These are phyloP conservation scores for Geotrupes spiniger DNA, from an alignment of 2,888 invertebrate genomes.

Conservation along the genomic window DNA sequence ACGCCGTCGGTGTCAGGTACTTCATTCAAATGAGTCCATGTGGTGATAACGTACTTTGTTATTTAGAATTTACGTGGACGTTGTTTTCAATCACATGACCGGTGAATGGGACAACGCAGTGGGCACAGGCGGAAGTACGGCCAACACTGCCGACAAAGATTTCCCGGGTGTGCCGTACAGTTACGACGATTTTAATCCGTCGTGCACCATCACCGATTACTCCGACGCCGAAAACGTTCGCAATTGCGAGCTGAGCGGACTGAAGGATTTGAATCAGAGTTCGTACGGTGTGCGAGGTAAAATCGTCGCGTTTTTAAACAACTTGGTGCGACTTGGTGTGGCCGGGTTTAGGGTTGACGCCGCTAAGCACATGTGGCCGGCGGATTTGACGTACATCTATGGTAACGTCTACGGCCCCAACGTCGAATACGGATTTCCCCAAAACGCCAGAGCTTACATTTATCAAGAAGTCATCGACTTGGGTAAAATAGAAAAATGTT, in stretches of 20 bases:
- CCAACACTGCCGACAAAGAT: slow-evolving; percentile 47
- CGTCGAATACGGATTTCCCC: slow-evolving; percentile 61
- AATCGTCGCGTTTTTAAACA: slow-evolving; percentile 65
- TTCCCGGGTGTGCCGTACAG: slow-evolving; percentile 65
- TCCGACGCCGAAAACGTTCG: slow-evolving; percentile 59
- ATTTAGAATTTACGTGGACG: slow-evolving; percentile 78
- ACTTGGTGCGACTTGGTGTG: slow-evolving; percentile 67
- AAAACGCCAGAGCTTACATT: slow-evolving; percentile 64
- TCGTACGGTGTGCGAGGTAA: slow-evolving; percentile 63
- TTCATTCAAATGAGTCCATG: neutral
- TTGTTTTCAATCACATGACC: slow-evolving; percentile 88
- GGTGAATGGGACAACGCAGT: slow-evolving; percentile 50
- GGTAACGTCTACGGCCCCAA: slow-evolving; percentile 60
- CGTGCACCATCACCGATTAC: slow-evolving; percentile 65
- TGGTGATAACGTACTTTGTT: no score
- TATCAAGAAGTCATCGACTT: slow-evolving; percentile 76
- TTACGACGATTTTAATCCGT: slow-evolving; percentile 64
- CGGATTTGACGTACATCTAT: slow-evolving; percentile 68
- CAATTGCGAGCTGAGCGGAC: slow-evolving; percentile 55
- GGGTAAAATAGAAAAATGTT: slow-evolving; percentile 24
- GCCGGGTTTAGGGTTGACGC: slow-evolving; percentile 81
- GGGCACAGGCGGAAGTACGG: slow-evolving; percentile 60
- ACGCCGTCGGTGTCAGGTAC: slow-evolving; percentile 70
- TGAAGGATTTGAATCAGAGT: slow-evolving; percentile 73
- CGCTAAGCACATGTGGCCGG: slow-evolving; percentile 77